Evolutionary conservation across 1,140 invertebrate genomes (phyloP), one percentile per base, ranked within the genome.

Genomic region (Ostrea denselamellosa): DNA sequence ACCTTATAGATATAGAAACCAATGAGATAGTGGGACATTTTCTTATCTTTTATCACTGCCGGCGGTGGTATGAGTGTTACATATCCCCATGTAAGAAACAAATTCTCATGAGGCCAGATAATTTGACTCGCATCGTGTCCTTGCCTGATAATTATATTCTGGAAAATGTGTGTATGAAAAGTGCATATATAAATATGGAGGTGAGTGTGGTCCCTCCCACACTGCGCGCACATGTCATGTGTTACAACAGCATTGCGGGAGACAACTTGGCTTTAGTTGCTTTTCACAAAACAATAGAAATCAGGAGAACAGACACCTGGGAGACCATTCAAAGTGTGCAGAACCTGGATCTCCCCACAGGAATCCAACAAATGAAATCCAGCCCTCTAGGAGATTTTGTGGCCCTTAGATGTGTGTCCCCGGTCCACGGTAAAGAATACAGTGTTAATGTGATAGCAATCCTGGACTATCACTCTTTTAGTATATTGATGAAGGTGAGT

Each of bases 61-160:
- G 90, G 2, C 85, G 90, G 17, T 92, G 92, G 92, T 93, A 92
- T 58, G 92, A 93, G 86, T 91, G 91, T 19, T 92, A 93, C 86
- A 91, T 93, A 28, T 93, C 92, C 8, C 92, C 92, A 14, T 90
- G 89, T 25, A 91, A 90, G 22, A 71, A 87, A 12, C 83, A 88
- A 4, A 90, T 93, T 14, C 85, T 92, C 2, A 88, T 93, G 83
- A 86, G 92, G 28, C 92, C 92, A 5, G 92, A 93, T 65, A 91
- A 90, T 85, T 86, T 91, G 22, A 91, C 91, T 17, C 83, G 91
- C 14, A 87, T 91, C 68, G 89, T 92, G 22, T 89, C 90, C 25
- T 53, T 90, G 22, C 90, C 90, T 25, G 91, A 92, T 65, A 91
- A 90, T 71, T 91, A 90, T 62, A 83, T 92, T n/a, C 86, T 92